Evolutionary conservation across 2,113 vertebrate species (phyloP).

Genomic region (Dasyornis broadbenti): DNA sequence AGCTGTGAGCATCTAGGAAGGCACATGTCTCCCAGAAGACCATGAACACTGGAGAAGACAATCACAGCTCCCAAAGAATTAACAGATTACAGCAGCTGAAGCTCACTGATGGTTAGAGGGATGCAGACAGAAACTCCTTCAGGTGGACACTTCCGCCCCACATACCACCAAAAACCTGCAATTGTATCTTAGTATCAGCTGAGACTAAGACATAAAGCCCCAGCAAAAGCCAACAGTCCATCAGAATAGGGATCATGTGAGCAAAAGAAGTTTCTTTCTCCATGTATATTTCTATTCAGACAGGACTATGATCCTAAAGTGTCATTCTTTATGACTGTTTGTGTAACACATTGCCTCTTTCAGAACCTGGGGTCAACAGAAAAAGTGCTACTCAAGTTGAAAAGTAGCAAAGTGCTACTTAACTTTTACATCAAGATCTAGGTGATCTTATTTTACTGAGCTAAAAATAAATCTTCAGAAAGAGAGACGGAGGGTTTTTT

Average conservation of each 20-base stretch:
- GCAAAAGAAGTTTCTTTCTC: background rate
- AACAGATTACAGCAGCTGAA: background rate
- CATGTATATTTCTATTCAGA: background rate
- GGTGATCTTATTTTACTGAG: background rate
- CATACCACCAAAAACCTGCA: background rate
- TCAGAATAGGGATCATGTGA: fast-evolving
- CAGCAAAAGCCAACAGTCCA: background rate
- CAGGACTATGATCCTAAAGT: background rate
- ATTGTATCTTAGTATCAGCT: background rate
- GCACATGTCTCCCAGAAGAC: fast-evolving
- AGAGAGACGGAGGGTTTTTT: background rate
- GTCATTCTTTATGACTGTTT: background rate
- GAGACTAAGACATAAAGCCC: background rate
- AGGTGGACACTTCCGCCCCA: background rate
- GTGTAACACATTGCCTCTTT: background rate
- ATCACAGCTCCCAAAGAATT: background rate
- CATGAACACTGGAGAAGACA: fast-evolving
- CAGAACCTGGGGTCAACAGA: background rate
- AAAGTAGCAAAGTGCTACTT: background rate
- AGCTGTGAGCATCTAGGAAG: background rate
- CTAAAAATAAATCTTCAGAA: background rate
- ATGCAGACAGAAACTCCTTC: background rate
- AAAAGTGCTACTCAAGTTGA: background rate
- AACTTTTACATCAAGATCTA: background rate
- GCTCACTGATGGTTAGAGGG: background rate